These are phyloP conservation scores for Cephonodes hylas DNA, from an alignment of 2,888 invertebrate genomes.

Conservation along the genomic window DNA sequence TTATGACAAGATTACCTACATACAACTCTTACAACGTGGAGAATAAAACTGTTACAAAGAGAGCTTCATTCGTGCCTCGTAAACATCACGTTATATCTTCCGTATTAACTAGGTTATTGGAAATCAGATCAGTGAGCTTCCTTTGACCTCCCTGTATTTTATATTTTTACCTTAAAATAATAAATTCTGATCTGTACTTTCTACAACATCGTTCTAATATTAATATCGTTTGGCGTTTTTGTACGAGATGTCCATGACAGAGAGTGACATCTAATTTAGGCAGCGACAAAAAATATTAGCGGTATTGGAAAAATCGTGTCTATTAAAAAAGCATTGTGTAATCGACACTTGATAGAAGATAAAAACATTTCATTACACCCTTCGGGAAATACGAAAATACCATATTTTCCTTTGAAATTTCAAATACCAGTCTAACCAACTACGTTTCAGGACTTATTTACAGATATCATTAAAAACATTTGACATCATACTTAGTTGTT, in stretches of 20 bases:
- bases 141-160: neutral
- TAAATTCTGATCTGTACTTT: neutral
- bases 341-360: neutral
- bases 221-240: neutral
- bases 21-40: neutral
- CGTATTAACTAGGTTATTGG: slow-evolving; percentile 3
- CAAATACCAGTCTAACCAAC: no score
- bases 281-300: neutral
- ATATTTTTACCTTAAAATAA: neutral
- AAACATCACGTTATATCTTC: neutral
- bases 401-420: no score
- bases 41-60: slow-evolving; percentile 6
- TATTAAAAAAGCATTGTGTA: neutral
- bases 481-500: no score
- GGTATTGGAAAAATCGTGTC: neutral
- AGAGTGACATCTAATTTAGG: neutral
- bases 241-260: neutral
- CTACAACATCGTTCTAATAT: neutral
- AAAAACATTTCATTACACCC: no score
- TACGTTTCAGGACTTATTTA: no score
- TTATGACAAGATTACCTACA: neutral
- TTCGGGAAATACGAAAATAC: no score
- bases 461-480: no score
- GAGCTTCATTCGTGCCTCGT: neutral
- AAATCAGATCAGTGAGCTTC: neutral